A percentile compares a stretch with the other conserved stretches of the same genome.
These are phyloP conservation scores for Lepidocyrtoides sp. DNA, from an alignment of 2,888 invertebrate genomes.

Conservation along the genomic window DNA sequence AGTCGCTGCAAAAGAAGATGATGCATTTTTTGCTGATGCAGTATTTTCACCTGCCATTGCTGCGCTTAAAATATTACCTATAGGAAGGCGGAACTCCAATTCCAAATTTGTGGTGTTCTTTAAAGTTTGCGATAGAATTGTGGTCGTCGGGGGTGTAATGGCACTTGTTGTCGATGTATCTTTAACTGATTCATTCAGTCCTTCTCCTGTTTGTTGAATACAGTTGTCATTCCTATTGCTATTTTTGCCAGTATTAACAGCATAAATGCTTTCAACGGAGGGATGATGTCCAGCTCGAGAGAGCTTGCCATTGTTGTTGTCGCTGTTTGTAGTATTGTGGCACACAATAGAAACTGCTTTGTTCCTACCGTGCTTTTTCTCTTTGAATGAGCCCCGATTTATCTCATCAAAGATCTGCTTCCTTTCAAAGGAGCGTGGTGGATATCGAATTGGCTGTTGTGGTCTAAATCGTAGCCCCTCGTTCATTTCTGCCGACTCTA, in stretches of 20 bases:
- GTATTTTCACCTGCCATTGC: conserved; percentile 55
- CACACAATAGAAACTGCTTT: conserved; percentile 12
- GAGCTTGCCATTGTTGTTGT: conserved; percentile 23
- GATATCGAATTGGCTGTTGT: conserved; percentile 68
- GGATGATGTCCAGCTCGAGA: conserved; percentile 59
- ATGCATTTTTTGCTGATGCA: not conserved
- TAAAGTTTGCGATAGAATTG: conserved; percentile 69
- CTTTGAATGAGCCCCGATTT: conserved; percentile 54
- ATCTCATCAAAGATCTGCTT: conserved; percentile 76
- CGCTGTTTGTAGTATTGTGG: conserved; percentile 10
- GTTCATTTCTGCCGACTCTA: conserved; percentile 56
- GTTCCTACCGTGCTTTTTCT: conserved; percentile 56
- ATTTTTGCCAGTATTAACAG: not conserved
- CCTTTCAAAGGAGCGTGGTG: conserved; percentile 74
- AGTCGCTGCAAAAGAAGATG: not conserved
- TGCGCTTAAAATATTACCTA: conserved; percentile 71
- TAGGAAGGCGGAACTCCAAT: conserved; percentile 72
- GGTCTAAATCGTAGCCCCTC: conserved; percentile 63
- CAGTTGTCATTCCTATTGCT: not conserved
- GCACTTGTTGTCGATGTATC: conserved; percentile 3
- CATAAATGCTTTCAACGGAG: conserved; percentile 36
- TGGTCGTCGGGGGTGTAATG: conserved; percentile 36
- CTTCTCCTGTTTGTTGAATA: not conserved
- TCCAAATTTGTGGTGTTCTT: conserved; percentile 72
- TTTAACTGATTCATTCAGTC: conserved; percentile 9